Conservation (phyloP, 1,140 invertebrate genomes). For the Grapholita molesta region DNA sequence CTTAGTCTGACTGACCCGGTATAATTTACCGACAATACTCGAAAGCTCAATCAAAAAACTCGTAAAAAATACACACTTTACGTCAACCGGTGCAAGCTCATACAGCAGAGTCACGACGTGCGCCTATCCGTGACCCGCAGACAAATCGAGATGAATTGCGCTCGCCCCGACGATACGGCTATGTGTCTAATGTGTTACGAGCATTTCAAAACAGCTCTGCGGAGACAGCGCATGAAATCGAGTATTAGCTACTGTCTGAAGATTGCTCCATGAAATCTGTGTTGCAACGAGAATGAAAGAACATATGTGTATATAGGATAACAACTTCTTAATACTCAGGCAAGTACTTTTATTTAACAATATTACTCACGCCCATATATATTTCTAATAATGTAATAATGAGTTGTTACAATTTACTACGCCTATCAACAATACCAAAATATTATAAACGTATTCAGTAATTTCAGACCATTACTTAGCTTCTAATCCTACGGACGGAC, state of each 20-base stretch:
- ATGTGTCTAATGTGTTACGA: conserved; percentile 48
- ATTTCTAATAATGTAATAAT: no score
- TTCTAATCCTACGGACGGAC: no score
- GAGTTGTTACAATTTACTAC: no score
- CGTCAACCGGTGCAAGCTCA: neutral
- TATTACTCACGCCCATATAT: no score
- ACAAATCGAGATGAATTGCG: conserved; percentile 74
- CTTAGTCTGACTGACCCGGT: no score
- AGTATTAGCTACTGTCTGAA: conserved; percentile 3
- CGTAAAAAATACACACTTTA: neutral
- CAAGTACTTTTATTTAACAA: no score
- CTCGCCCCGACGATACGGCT: conserved; percentile 34
- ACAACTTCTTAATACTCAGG: neutral
- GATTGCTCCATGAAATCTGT: neutral
- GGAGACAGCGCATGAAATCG: conserved; percentile 17
- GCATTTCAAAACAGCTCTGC: conserved; percentile 38
- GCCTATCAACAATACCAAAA: no score
- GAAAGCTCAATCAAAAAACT: neutral
- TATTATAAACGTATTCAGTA: no score
- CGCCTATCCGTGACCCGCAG: conserved; percentile 53
- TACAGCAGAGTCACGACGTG: neutral
- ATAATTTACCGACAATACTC: no score
- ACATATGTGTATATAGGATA: neutral
- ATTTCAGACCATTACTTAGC: no score
- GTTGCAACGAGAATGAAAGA: no score